Conservation (phyloP, 2,797 vertebrate genomes). For the Luscinia luscinia region DNA sequence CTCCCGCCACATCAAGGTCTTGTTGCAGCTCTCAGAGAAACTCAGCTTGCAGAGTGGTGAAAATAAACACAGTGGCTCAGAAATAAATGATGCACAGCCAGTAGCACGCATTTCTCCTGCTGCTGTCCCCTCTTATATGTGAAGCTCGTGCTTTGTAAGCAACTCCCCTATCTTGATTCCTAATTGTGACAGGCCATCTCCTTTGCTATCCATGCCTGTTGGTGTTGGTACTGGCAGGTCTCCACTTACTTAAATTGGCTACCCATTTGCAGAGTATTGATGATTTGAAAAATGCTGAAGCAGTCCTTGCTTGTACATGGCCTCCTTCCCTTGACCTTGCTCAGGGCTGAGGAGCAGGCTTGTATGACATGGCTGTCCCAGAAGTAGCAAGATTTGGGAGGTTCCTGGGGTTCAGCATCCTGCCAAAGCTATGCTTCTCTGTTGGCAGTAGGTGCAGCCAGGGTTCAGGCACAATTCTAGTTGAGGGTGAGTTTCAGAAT, state of each 20-base stretch:
- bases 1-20: neutral
- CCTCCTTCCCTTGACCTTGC: neutral
- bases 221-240: neutral
- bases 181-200: neutral
- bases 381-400: neutral
- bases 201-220: neutral
- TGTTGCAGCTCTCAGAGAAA: neutral
- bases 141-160: neutral
- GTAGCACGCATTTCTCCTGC: neutral
- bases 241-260: neutral
- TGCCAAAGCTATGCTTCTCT: neutral
- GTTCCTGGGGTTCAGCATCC: neutral
- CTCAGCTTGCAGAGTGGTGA: neutral
- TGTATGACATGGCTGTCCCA: accelerated
- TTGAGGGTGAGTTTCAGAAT: neutral
- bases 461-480: neutral
- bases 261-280: neutral
- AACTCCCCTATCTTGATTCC: neutral
- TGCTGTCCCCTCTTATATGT: neutral
- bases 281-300: neutral
- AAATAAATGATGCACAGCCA: neutral
- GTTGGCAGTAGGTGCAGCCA: neutral
- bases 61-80: neutral
- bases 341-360: neutral
- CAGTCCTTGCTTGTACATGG: neutral